phyloP scores from a whole-genome alignment of 2,113 vertebrate genomes.

The Apistogramma diplotaenia region DNA sequence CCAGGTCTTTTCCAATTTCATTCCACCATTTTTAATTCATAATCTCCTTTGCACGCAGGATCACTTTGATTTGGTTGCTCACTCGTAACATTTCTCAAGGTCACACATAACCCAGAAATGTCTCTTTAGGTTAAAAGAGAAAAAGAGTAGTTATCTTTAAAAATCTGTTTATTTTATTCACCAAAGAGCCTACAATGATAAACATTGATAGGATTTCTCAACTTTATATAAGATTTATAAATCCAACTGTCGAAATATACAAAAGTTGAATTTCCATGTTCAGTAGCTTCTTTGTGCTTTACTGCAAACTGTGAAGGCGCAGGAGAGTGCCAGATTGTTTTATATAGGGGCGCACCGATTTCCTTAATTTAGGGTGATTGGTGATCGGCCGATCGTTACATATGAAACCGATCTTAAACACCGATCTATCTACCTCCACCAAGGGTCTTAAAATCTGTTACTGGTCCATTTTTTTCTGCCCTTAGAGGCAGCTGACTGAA shows the following conservation, averaged over 20 bases:
- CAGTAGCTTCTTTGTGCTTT: background rate
- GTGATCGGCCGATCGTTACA: too few relatives aligned
- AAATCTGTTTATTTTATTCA: background rate
- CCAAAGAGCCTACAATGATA: background rate
- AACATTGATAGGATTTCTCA: too few relatives aligned
- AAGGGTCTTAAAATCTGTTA: too few relatives aligned
- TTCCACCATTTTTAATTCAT: background rate
- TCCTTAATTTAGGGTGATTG: too few relatives aligned
- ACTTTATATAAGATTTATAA: background rate
- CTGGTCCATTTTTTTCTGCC: too few relatives aligned
- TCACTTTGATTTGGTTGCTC: background rate
- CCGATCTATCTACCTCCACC: too few relatives aligned
- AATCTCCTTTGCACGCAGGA: background rate
- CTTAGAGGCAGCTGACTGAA: too few relatives aligned
- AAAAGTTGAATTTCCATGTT: background rate
- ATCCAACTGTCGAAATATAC: background rate
- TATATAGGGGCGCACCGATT: too few relatives aligned
- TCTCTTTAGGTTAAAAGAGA: background rate
- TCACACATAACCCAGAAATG: background rate
- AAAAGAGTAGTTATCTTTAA: background rate
- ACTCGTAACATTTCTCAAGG: background rate
- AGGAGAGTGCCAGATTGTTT: accelerated
- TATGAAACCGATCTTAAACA: too few relatives aligned
- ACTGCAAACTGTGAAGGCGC: background rate
- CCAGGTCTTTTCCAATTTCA: background rate